Evolutionary conservation across 2,113 vertebrate species (phyloP), one percentile per base, ranked within the genome.

Genomic region (Callipepla squamata): DNA sequence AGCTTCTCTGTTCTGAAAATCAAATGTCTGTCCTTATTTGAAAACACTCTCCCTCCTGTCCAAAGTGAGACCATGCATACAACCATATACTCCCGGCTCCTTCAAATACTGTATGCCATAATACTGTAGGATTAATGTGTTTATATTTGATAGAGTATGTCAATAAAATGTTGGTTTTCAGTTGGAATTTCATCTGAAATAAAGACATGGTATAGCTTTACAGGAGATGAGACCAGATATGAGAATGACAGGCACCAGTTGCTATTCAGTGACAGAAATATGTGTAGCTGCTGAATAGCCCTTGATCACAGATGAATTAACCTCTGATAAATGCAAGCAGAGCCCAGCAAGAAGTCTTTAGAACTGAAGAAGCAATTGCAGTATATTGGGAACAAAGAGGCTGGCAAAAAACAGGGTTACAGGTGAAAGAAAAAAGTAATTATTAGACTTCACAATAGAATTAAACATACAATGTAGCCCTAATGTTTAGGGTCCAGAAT

Each of bases 91-190:
- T 6, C 55, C 32, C 18, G 81, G 58, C 36, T 94, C 50, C 47
- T 93, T 80, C 79, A 85, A 45, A 63, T 84, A 81, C 22, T 74
- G 42, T 53, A 78, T 34, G 61, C 81, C 57, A 65, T 20, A 90
- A 74, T 25, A 78, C 38, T 3, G 1, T 32, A 82, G 57, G 26
- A 90, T 57, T 84, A 53, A 79, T 21, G 14, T 79, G 62, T 53
- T 62, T 19, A 9, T 50, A 89, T 76, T 79, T 82, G 53, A 94
- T 68, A 85, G 18, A 3, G 2, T 19, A 63, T 81, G 45, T 47
- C 84, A 93, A 82, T 73, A 92, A 91, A 89, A 87, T 30, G 22
- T 12, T 78, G 38, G 3, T 92, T 92, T 88, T 80, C 32, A 74
- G 70, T 51, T 69, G 25, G 36, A 82, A 85, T 93, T 87, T 89